phyloP scores from a whole-genome alignment of 1,140 invertebrate genomes.

The Drosophila sulfurigaster region DNA sequence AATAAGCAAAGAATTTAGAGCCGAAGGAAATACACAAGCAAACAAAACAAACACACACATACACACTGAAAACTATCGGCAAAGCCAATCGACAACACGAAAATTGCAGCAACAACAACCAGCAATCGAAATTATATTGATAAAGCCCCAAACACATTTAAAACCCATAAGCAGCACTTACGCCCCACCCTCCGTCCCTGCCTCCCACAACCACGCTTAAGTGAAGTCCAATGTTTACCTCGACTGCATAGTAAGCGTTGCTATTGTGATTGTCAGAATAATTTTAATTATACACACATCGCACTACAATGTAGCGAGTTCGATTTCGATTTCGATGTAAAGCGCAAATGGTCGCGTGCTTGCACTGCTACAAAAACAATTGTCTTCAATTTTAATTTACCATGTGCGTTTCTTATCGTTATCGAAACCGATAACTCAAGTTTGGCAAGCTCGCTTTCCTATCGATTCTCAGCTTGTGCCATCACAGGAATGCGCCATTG shows the following conservation, averaged over 20 bases:
- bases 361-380: slow-evolving; percentile 55
- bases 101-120: slow-evolving; percentile 65
- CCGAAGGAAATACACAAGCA: slow-evolving; percentile 57
- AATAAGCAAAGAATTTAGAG: slow-evolving; percentile 70
- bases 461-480: not conserved
- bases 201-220: not conserved
- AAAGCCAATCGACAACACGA: slow-evolving; percentile 58
- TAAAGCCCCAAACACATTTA: slow-evolving; percentile 75
- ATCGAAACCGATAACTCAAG: not conserved
- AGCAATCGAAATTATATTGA: slow-evolving; percentile 74
- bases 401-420: not conserved
- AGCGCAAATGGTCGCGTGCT: slow-evolving; percentile 60
- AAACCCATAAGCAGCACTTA: slow-evolving; percentile 63
- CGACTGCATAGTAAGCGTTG: slow-evolving; percentile 28
- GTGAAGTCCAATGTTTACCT: slow-evolving; percentile 17
- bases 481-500: not conserved
- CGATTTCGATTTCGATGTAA: slow-evolving; percentile 9
- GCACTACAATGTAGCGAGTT: slow-evolving; percentile 6
- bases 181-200: not conserved
- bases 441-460: no score
- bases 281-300: slow-evolving; percentile 57
- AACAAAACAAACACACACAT: slow-evolving; percentile 20
- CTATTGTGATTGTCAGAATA: slow-evolving; percentile 55
- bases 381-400: not conserved
- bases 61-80: slow-evolving; percentile 60